Evolutionary conservation across 2,888 invertebrate species (phyloP).

Genomic region (Vanessa cardui): DNA sequence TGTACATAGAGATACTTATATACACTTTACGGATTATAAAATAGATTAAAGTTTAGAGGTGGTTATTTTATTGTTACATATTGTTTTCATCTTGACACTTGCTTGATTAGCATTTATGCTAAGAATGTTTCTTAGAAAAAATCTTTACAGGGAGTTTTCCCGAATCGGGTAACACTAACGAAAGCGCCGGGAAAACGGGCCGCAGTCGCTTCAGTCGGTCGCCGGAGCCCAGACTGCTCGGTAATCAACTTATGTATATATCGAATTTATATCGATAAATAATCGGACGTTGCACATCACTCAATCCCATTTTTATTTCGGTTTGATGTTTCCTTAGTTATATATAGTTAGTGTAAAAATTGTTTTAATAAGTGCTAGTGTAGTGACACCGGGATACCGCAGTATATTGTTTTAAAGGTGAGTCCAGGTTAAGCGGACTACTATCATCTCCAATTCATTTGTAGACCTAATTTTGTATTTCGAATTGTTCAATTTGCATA

Average conservation of each 20-base stretch:
- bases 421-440: slow-evolving; percentile 22
- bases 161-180: slow-evolving; percentile 30
- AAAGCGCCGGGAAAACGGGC: slow-evolving; percentile 41
- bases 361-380: slow-evolving; percentile 29
- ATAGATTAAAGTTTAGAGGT: too few species aligned
- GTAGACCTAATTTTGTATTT: background rate
- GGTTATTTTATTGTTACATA: too few species aligned
- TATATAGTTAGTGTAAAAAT: slow-evolving; percentile 26
- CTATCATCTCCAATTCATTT: background rate
- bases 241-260: slow-evolving; percentile 37
- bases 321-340: slow-evolving; percentile 37
- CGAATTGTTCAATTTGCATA: background rate
- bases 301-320: slow-evolving; percentile 33
- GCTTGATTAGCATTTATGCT: too few species aligned
- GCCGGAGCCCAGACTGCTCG: slow-evolving; percentile 55
- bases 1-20: too few species aligned
- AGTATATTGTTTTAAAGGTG: slow-evolving; percentile 33
- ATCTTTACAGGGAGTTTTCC: slow-evolving; percentile 21
- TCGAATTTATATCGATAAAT: slow-evolving; percentile 38
- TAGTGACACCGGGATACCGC: slow-evolving; percentile 15
- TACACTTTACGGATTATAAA: too few species aligned
- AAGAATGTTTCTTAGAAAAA: background rate
- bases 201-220: slow-evolving; percentile 62
- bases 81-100: too few species aligned
- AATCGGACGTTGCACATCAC: slow-evolving; percentile 28